phyloP scores from a whole-genome alignment of 2,113 vertebrate species.

The Mungos mungo region DNA sequence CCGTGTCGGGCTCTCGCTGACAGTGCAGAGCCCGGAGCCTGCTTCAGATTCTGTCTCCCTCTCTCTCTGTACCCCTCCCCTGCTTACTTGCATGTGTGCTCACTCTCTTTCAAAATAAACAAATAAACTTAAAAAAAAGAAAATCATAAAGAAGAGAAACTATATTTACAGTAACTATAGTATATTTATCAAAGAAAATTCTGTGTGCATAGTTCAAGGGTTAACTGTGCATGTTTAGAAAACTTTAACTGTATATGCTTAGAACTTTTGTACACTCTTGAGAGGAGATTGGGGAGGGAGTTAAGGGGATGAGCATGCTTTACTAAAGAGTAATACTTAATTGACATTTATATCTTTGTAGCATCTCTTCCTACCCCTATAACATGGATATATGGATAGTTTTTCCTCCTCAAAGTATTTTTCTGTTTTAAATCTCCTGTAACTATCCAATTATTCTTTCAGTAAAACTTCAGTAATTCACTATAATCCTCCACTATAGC shows the following conservation, averaged over 20 bases:
- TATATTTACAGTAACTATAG: not conserved
- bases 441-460: conserved; percentile 11
- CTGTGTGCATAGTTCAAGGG: not conserved
- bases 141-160: not conserved
- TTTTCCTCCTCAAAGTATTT: not conserved
- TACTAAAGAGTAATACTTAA: not conserved
- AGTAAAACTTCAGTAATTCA: not conserved
- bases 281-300: not conserved
- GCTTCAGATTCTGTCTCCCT: too few relatives aligned
- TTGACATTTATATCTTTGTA: not conserved
- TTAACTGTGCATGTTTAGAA: not conserved
- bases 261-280: not conserved
- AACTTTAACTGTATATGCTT: not conserved
- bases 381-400: not conserved
- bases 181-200: not conserved
- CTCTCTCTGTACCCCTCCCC: too few relatives aligned
- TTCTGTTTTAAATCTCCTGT: conserved; percentile 16
- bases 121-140: not conserved
- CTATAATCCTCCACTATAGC: not conserved
- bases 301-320: not conserved
- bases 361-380: not conserved
- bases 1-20: too few relatives aligned
- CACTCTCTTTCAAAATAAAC: too few relatives aligned
- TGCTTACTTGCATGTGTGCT: too few relatives aligned
- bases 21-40: too few relatives aligned